Percentiles rank a stretch among this genome's conserved stretches.
Evolutionary conservation across 2,888 invertebrate species (phyloP).

Genomic region (Chloromyia formosa): DNA sequence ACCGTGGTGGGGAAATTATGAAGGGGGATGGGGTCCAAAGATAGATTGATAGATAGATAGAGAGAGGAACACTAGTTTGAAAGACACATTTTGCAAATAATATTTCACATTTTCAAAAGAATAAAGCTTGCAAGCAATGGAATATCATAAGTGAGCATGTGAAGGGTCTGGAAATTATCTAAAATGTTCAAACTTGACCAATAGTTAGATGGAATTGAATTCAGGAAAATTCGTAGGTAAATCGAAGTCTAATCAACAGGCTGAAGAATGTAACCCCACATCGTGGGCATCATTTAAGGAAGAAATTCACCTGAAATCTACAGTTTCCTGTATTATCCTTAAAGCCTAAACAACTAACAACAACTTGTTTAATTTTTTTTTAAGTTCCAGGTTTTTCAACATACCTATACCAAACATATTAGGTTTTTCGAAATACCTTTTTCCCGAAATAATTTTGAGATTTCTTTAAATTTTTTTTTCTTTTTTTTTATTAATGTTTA

Average conservation of each 20-base stretch:
- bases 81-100: background rate
- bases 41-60: background rate
- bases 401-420: slow-evolving; percentile 44
- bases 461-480: slow-evolving; percentile 37
- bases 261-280: too few species aligned
- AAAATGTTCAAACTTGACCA: too few species aligned
- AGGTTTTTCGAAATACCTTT: background rate
- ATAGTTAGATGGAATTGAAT: too few species aligned
- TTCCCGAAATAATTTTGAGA: too few species aligned
- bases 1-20: background rate
- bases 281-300: too few species aligned
- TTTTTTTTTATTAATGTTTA: slow-evolving; percentile 14
- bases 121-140: too few species aligned
- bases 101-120: too few species aligned
- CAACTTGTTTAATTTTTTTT: slow-evolving; percentile 40
- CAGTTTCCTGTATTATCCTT: slow-evolving; percentile 21
- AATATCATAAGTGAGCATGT: too few species aligned
- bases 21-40: background rate
- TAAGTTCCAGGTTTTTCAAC: slow-evolving; percentile 9
- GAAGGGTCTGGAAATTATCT: too few species aligned
- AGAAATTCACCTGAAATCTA: slow-evolving; percentile 7
- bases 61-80: slow-evolving; percentile 20
- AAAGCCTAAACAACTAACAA: slow-evolving; percentile 44
- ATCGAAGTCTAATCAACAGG: too few species aligned
- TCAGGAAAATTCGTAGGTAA: too few species aligned